phyloP scores from a whole-genome alignment of 2,113 vertebrate genomes.

The Gobius niger region DNA sequence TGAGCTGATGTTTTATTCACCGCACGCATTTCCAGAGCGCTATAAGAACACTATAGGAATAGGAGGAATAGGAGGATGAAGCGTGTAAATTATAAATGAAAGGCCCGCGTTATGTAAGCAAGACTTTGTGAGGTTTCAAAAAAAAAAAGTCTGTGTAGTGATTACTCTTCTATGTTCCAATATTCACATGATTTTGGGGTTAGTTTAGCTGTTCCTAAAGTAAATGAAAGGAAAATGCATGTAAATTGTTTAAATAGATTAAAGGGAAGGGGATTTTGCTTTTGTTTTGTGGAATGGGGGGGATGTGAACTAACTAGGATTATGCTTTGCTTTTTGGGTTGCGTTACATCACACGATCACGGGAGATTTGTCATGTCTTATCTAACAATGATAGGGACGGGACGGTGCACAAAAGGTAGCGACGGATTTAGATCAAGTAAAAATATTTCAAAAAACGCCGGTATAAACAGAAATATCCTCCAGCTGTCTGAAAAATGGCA shows the following conservation, averaged over 20 bases:
- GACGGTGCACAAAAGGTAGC: not conserved
- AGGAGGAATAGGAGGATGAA: not conserved
- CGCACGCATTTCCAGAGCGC: not conserved
- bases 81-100: conserved; percentile 1
- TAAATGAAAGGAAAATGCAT: not conserved
- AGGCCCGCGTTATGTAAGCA: not conserved
- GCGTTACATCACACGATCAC: conserved; percentile 4
- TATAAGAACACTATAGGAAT: conserved; percentile 3
- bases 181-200: too few species aligned
- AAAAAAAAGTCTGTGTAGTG: not conserved
- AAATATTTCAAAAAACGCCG: not conserved
- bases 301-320: not conserved
- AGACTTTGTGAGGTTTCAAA: not conserved
- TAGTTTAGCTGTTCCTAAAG: too few species aligned
- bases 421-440: conserved; percentile 7
- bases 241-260: not conserved
- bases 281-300: not conserved
- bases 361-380: conserved; percentile 1
- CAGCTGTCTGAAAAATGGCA: not conserved
- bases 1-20: not conserved
- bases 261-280: not conserved
- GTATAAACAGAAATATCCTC: not conserved
- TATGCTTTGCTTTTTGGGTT: not conserved
- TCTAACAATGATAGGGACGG: not conserved
- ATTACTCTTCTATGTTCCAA: too few species aligned